Base-by-base conservation (phyloP, 2,113 vertebrate genomes). In the Pedionomus torquatus region DNA sequence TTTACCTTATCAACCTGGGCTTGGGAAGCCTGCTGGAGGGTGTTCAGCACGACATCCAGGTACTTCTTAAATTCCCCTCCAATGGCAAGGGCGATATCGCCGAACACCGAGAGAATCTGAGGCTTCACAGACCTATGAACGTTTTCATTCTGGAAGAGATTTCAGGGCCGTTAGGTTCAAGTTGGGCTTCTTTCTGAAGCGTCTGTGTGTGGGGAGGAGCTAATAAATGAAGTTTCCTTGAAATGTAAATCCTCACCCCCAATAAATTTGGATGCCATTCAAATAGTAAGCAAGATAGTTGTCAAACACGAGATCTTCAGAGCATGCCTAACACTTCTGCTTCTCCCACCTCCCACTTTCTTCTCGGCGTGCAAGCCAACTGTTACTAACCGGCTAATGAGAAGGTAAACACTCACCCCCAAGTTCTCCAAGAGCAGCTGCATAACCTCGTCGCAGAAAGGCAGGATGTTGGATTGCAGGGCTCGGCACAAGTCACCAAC, bases 41-140 rank as follows among this genome's bases (percentile, higher is more conserved):
- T 99, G 92, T 99, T 99, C 93, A 99, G 95, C 9, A 99, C 99
- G 4, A 99, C 99, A 4, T 99, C 99, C 80, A 99, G 97, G 93
- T 99, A 99, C 91, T 99, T 99, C 97, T 99, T 99, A 75, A 99
- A 99, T 87, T 99, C 99, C 8, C 99, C 99, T 8, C 99, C 99
- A 64, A 99, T 99, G 90, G 99, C 99, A 81, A 99, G 98, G 70
- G 99, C 99, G 44, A 99, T 99, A 89, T 99, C 99, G 0, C 99
- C 99, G 16, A 99, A 99, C 55, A 99, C 99, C 0, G 99, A 99
- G 20, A 99, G 98, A 93, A 99, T 99, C 98, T 99, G 99, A 7
- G 99, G 99, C 96, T 99, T 99, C 96, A 99, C 99, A 4, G 99
- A 99, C 91, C 99, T 97, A 74, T 99, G 99, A 23, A 99, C 99